Evolutionary conservation across 2,797 vertebrate species (phyloP).

Genomic region (Craterocephalus amniculus): DNA sequence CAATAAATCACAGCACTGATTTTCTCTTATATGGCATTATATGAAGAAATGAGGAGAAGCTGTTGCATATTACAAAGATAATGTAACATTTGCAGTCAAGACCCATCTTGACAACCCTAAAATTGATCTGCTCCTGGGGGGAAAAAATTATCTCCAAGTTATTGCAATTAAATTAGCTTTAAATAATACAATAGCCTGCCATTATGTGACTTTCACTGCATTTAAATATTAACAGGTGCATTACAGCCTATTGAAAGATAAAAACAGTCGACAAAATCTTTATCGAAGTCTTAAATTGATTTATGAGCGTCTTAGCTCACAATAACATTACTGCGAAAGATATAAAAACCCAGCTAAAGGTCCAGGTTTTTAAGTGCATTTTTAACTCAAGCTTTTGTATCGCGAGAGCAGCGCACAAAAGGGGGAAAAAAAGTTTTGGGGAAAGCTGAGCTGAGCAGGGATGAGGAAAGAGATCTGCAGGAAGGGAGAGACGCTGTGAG

Average conservation of each 20-base stretch:
- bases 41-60: neutral
- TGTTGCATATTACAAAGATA: neutral
- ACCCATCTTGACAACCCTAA: neutral
- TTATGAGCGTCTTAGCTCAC: neutral
- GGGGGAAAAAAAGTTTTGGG: conserved; percentile 57
- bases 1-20: neutral
- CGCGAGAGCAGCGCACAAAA: conserved; percentile 77
- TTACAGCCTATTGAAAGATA: conserved; percentile 5
- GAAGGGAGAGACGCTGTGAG: conserved; percentile 56
- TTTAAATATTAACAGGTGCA: neutral
- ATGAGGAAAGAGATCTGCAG: conserved; percentile 69
- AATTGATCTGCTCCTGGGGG: too few relatives aligned
- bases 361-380: conserved; percentile 39
- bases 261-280: neutral
- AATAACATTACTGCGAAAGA: neutral
- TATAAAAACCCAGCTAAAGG: neutral
- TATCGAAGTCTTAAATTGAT: neutral
- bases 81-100: neutral
- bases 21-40: neutral
- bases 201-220: neutral
- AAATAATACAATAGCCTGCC: neutral
- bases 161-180: neutral
- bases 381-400: conserved; percentile 68
- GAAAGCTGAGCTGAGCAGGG: conserved; percentile 73
- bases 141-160: neutral